These are phyloP conservation scores for Noctuana brunneofusca DNA, from an alignment of 2,888 invertebrate genomes.

Conservation along the genomic window DNA sequence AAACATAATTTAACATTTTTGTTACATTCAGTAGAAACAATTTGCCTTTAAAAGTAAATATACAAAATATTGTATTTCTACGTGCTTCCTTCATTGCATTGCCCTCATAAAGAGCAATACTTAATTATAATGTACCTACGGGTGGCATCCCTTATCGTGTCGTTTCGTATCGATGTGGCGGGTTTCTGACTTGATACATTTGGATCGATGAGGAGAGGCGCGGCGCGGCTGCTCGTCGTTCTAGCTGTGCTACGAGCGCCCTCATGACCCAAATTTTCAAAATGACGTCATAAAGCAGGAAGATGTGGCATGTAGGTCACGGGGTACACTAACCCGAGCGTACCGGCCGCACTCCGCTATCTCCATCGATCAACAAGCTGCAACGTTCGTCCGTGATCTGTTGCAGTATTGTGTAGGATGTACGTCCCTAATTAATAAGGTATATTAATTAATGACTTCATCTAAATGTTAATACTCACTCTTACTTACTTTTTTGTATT, in stretches of 20 bases:
- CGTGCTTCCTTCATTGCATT: no score
- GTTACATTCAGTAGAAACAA: no score
- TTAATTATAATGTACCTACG: no score
- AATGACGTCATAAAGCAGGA: conserved; percentile 72
- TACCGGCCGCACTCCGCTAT: conserved; percentile 15
- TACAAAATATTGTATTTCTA: no score
- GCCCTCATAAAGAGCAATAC: no score
- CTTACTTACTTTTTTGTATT: no score
- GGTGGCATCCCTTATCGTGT: background rate
- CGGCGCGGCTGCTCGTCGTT: conserved; percentile 45
- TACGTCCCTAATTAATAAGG: no score
- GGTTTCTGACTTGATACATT: conserved; percentile 37
- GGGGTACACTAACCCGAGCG: conserved; percentile 48
- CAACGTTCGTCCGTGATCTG: background rate
- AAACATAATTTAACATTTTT: no score
- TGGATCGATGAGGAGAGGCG: conserved; percentile 44
- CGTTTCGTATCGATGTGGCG: background rate
- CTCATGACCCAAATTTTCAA: conserved; percentile 76
- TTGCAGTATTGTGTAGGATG: no score
- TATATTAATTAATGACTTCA: no score
- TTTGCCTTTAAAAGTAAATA: no score
- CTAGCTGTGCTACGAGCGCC: conserved; percentile 53
- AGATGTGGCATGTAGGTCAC: conserved; percentile 66
- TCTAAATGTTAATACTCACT: no score
- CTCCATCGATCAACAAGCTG: conserved; percentile 1